These are phyloP conservation scores for Eurystomus gularis DNA, from an alignment of 2,113 vertebrate genomes.

Conservation along the genomic window DNA sequence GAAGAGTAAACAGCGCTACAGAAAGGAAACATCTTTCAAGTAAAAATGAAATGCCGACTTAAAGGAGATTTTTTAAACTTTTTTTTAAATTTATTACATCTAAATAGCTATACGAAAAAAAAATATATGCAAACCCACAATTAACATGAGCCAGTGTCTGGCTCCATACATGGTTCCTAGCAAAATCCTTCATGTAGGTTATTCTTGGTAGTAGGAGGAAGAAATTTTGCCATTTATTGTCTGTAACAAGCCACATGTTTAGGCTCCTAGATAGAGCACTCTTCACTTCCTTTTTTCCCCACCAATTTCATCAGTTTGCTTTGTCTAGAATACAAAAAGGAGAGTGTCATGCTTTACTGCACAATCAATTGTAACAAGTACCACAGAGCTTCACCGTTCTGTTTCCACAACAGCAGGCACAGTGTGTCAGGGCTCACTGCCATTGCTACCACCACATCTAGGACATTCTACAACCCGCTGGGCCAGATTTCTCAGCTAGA, in stretches of 20 bases:
- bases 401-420: background rate
- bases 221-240: background rate
- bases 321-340: background rate
- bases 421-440: background rate
- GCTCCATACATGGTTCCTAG: background rate
- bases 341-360: background rate
- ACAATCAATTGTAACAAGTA: background rate
- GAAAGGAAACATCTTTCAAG: background rate
- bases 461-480: fast-evolving
- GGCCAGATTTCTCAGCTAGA: background rate
- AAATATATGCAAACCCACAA: background rate
- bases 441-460: background rate
- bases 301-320: background rate
- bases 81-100: background rate
- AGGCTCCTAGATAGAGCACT: background rate
- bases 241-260: background rate
- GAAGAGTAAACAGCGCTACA: background rate
- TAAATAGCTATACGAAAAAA: background rate
- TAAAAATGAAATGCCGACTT: background rate
- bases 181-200: background rate
- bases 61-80: background rate
- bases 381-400: background rate
- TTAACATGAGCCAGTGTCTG: background rate
- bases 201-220: background rate
- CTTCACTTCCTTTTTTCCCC: background rate